Evolutionary conservation across 1,140 invertebrate species (phyloP), one percentile per base, ranked within the genome.

Genomic region (Drosophila obscura): DNA sequence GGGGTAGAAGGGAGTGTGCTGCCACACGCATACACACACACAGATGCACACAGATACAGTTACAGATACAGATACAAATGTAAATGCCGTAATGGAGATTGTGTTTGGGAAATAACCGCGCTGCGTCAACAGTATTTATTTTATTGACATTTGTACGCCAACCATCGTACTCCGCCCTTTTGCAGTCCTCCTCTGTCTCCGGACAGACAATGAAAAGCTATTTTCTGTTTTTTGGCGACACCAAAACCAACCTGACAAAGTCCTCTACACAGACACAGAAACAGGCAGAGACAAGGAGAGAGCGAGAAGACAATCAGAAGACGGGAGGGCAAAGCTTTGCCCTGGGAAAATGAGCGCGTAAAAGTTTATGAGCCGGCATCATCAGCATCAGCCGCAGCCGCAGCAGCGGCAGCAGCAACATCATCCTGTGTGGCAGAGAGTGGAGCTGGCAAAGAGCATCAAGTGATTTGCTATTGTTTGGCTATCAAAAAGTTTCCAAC

Each of bases 111-210:
- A 85, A 85, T 87, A 87, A 79, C 83, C 83, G 83, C 83, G 83
- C 83, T 88, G 83, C 83, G 83, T 88, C 83, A 87, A 87, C 83
- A 87, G 83, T 88, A 87, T 85, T 85, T 85, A 87, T 85, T 85
- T 85, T 85, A 85, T 85, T 85, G 82, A 82, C 82, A 85, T 82
- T 82, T 71, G 73, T 77, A 66, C 73, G 78, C 78, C 78, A 55
- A 50, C 43, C 22, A 43, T 19, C 19, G 19, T 26, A 22, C 22
- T n/a, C 16, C 35, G n/a, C 39, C 41, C 24, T 19, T 41, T 56
- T 26, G 8, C 19, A 15, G 31, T 45, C 41, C 31, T 13, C 45
- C 35, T 39, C 35, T 13, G 28, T 41, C 9, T 31, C 41, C 53
- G 6, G 58, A 31, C 71, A 60, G 73, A 85, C 81, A 87, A 85